phyloP scores from a whole-genome alignment of 1,140 invertebrate genomes.

The Amyelois transitella region DNA sequence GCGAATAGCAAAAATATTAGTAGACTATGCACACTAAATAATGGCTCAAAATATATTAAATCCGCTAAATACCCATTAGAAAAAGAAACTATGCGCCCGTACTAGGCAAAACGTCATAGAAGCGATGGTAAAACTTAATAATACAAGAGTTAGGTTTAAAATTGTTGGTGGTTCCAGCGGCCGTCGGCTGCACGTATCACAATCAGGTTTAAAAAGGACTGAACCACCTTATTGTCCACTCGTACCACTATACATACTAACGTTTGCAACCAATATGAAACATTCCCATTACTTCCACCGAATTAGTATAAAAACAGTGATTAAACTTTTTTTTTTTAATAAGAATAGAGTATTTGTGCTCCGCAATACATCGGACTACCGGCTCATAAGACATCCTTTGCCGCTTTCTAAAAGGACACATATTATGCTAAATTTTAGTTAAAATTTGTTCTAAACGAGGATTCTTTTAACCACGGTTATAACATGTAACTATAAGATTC shows the following conservation, averaged over 20 bases:
- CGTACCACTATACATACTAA: constrained; percentile 53
- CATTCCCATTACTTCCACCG: constrained; percentile 32
- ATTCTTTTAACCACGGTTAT: constrained; percentile 48
- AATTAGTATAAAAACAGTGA: constrained; percentile 54
- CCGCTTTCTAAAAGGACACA: constrained; percentile 34
- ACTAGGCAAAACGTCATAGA: constrained; percentile 51
- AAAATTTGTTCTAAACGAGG: constrained; percentile 55
- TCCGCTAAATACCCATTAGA: constrained; percentile 62
- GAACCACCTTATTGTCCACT: constrained; percentile 64
- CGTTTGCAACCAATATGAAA: constrained; percentile 59
- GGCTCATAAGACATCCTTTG: constrained; percentile 33
- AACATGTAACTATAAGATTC: constrained; percentile 56
- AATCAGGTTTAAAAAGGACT: constrained; percentile 40
- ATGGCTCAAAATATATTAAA: constrained; percentile 62
- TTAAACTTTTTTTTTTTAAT: constrained; percentile 51
- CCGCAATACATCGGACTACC: constrained; percentile 12
- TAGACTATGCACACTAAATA: constrained; percentile 58
- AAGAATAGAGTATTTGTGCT: constrained; percentile 67
- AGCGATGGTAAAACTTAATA: constrained; percentile 63
- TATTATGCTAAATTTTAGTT: constrained; percentile 51
- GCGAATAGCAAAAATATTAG: constrained; percentile 71
- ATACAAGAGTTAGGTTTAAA: constrained; percentile 48
- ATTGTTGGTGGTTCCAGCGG: constrained; percentile 40
- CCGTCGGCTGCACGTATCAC: constrained; percentile 51
- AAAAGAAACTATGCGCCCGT: constrained; percentile 35